Evolutionary conservation across 2,888 invertebrate genomes (phyloP), one percentile per base, ranked within the genome.

Genomic region (Yponomeuta plumbellus): DNA sequence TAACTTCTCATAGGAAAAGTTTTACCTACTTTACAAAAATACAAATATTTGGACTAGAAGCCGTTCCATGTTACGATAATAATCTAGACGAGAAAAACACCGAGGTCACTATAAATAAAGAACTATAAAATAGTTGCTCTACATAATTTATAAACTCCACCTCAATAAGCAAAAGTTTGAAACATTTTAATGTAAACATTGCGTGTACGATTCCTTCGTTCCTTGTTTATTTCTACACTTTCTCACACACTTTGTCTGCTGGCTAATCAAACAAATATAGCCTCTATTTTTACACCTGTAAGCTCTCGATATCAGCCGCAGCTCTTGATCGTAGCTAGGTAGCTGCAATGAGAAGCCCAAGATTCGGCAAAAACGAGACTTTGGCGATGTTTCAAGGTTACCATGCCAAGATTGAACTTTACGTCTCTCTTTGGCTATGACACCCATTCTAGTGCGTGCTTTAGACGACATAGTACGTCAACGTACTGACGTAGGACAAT

Each of bases 301-400:
- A 52, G 17, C 44, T 17, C 8, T 17, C 13, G 44, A 52, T 52
- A 52, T 8, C 34, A 52, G 17, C 3, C 17, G 44, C 17, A 44
- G 17, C 17, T 52, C 17, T 1, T 5, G 44, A 17, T 52, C 34
- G 34, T 4, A 17, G 44, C 17, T 17, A 5, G 2, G 8, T 2
- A 26, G 34, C 56, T 73, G 72, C 69, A 74, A 78, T 77, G 80
- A 76, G 70, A 74, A 76, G 73, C 80, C 81, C 81, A 77, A 74
- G 78, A 80, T 79, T 79, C 69, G 71, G 75, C 79, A 79, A 59
- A 20, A 17, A 52, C 21, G 21, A 21, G n/a, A 80, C 79, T 74
- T 75, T 80, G 93, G 95, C 84, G 94, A 10, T 11, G 20, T 81
- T 84, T 88, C 91, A 91, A 91, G 91, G 90, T 85, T 83, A 68